phyloP scores from a whole-genome alignment of 2,113 vertebrate genomes.

The Paralichthys olivaceus region DNA sequence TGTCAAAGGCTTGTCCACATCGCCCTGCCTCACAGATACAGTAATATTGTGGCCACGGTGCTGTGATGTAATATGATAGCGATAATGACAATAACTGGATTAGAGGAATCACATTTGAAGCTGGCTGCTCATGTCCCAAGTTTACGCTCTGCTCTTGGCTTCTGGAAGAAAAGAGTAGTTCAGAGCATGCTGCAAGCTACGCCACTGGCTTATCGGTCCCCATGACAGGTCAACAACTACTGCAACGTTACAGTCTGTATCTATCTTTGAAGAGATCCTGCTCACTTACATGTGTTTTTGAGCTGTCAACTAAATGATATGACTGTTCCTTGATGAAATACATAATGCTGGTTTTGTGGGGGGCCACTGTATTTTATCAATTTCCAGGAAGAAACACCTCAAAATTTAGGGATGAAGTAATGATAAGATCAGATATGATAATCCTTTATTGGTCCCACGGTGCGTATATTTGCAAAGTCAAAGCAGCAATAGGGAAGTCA shows the following conservation, averaged over 20 bases:
- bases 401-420: too few relatives aligned
- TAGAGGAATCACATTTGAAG: slow-evolving; percentile 50
- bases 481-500: too few relatives aligned
- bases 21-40: slow-evolving; percentile 26
- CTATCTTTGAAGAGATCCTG: too few relatives aligned
- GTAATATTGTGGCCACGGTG: slow-evolving; percentile 59
- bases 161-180: slow-evolving; percentile 37
- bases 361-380: too few relatives aligned
- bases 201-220: slow-evolving; percentile 60
- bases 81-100: slow-evolving; percentile 59
- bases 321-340: too few relatives aligned
- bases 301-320: too few relatives aligned
- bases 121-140: slow-evolving; percentile 30
- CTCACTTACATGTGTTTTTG: too few relatives aligned
- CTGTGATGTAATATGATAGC: slow-evolving; percentile 58
- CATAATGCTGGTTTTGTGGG: too few relatives aligned
- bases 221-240: slow-evolving; percentile 55
- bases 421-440: too few relatives aligned
- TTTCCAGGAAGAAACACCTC: too few relatives aligned
- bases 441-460: too few relatives aligned
- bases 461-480: too few relatives aligned
- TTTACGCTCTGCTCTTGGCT: slow-evolving; percentile 37
- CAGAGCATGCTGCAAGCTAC: slow-evolving; percentile 41
- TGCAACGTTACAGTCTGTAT: slow-evolving; percentile 31
- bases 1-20: slow-evolving; percentile 36